These are phyloP conservation scores for Rhynchomys soricoides DNA, from an alignment of 2,113 vertebrate genomes.

Conservation along the genomic window DNA sequence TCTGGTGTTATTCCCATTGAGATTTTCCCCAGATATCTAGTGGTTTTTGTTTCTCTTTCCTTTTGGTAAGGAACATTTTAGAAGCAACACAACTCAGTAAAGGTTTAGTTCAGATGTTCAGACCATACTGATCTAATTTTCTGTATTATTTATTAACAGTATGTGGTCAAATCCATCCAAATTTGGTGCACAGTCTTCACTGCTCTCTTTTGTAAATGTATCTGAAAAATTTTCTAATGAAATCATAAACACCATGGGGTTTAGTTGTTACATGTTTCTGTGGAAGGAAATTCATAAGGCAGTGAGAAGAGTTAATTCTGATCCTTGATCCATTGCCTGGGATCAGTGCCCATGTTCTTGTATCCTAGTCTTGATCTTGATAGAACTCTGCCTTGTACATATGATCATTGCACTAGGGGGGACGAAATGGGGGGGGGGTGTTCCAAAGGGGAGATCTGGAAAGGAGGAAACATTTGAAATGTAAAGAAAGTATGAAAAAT, in stretches of 20 bases:
- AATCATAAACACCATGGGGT: neutral
- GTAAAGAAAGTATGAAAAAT: too few species aligned
- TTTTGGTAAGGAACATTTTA: neutral
- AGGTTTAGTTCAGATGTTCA: neutral
- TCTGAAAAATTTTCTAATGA: neutral
- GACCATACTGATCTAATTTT: neutral
- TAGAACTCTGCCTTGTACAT: neutral
- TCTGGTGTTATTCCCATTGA: neutral
- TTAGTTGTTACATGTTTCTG: neutral
- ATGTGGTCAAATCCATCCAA: neutral
- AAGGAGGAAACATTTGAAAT: too few species aligned
- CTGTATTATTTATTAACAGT: neutral
- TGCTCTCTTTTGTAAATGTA: neutral
- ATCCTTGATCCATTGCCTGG: accelerated
- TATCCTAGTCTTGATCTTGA: neutral
- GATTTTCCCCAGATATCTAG: neutral
- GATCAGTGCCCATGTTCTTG: neutral
- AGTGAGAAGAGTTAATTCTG: neutral
- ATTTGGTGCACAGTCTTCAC: neutral
- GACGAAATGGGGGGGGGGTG: too few species aligned
- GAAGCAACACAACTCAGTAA: neutral
- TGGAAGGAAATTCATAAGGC: neutral
- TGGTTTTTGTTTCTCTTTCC: neutral
- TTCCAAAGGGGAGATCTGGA: too few species aligned
- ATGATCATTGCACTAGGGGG: neutral